Base-by-base conservation (phyloP, 2,113 vertebrate species). In the Oxyruncus cristatus region DNA sequence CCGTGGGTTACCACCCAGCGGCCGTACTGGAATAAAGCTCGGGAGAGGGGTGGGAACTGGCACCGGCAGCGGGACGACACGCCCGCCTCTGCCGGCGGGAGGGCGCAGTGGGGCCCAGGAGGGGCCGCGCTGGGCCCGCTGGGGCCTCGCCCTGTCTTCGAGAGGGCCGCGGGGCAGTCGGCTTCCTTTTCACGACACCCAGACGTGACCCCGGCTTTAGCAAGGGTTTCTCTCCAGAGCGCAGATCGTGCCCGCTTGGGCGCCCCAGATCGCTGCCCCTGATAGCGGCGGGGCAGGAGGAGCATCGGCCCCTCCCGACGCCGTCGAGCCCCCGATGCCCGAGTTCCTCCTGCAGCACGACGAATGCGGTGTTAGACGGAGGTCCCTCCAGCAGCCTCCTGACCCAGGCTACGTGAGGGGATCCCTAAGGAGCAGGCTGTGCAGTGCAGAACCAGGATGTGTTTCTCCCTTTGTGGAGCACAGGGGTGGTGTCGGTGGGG, bases 191-290 rank as follows among this genome's bases (percentile, higher is more conserved):
- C 19, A 2, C 5, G 1, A 3, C 11, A 0, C 24, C 2, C 41
- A 0, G 35, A 3, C 0, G 2, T 1, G 53, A 28, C 27, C 11
- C 20, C 42, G 0, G 42, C n/a, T 32, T 6, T 6, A 2, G 7
- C 26, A 0, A 18, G 72, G 11, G 5, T 0, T 22, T 13, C 30
- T 24, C 12, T 21, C 17, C 33, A 10, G 32, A 9, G 22, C 1
- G 0, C 35, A 2, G 8, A 22, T 8, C 0, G 3, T 27, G 33
- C 41, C 28, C 14, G 1, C 8, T 6, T 9, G 61, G 20, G 55
- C 1, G 7, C 42, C 30, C 21, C 50, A 19, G 0, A 50, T 37
- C 14, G 22, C 37, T 46, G 5, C 37, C 52, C 12, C 8, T 13
- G 15, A 1, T 13, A 30, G 12, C 5, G 2, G 6, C 1, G 0